Base-by-base conservation (phyloP, 2,888 invertebrate species). In the Tenthredo mesomela region DNA sequence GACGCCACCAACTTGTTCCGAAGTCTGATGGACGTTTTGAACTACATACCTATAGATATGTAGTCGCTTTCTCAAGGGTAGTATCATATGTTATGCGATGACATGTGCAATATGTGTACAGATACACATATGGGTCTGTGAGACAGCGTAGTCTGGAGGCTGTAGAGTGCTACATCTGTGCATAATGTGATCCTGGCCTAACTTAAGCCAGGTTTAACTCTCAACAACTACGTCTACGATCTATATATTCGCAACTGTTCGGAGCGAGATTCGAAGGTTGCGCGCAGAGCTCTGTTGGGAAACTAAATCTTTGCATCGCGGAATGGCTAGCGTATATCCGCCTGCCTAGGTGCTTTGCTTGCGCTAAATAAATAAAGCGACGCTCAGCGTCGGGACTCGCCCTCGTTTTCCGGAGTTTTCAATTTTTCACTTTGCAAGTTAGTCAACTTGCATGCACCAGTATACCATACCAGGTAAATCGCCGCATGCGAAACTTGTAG, bases 341-440 rank as follows among this genome's bases (percentile, higher is more conserved):
- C 12, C 77, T 54, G 77, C 77, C 77, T n/a, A 33, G 54, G n/a
- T 77, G n/a, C 61, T 40, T 65, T 37, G 6, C 86, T 88, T 86
- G 85, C 86, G 88, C 88, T 90, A 89, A 90, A 90, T 90, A 90
- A 90, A 86, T 88, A 89, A 90, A 87, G 87, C 85, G 84, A 80
- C 80, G 80, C 84, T 85, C 70, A 84, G 84, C 84, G 75, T 83
- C 85, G 87, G 86, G 87, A 87, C 88, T 54, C 84, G 70, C 70
- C 84, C 85, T 50, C 47, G 47, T 50, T 80, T 82, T 65, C 29
- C 85, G 75, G 75, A 87, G 89, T 89, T 87, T 88, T 89, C 89
- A 88, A 90, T 91, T 91, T 91, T 90, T 90, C 91, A 91, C 90
- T 91, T 89, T 86, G 88, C 86, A 85, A 89, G 88, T 88, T 87